Percentiles rank a stretch among this genome's conserved stretches.
These are phyloP conservation scores for Neocrepidodera transversa DNA, from an alignment of 2,888 invertebrate species.

Conservation along the genomic window DNA sequence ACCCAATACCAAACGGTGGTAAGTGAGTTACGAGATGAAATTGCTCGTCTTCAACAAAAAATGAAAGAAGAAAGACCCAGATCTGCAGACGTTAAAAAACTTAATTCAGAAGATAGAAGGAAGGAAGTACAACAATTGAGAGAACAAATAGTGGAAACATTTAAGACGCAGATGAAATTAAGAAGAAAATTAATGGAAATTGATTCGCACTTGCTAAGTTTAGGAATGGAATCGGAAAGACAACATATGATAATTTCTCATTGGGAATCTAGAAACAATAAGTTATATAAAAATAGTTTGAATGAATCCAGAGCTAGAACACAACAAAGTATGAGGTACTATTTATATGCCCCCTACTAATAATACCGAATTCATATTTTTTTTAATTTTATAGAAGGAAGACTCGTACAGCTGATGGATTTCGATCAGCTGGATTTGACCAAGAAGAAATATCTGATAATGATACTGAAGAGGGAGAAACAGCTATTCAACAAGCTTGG, in stretches of 20 bases:
- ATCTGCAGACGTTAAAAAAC: slow-evolving; percentile 60
- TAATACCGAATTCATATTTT: too few species aligned
- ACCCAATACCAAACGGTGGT: slow-evolving; percentile 85
- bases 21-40: slow-evolving; percentile 83
- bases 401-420: slow-evolving; percentile 52
- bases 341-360: too few species aligned
- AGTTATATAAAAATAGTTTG: slow-evolving; percentile 69
- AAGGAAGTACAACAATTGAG: slow-evolving; percentile 70
- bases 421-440: slow-evolving; percentile 57
- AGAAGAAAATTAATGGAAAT: slow-evolving; percentile 87
- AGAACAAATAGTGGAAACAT: slow-evolving; percentile 86
- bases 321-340: slow-evolving; percentile 69
- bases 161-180: slow-evolving; percentile 92
- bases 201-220: slow-evolving; percentile 85
- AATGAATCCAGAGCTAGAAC: slow-evolving; percentile 67
- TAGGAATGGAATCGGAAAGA: slow-evolving; percentile 87
- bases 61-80: slow-evolving; percentile 74
- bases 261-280: slow-evolving; percentile 85
- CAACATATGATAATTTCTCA: slow-evolving; percentile 89
- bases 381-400: slow-evolving; percentile 41
- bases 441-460: slow-evolving; percentile 51
- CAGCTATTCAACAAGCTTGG: slow-evolving; percentile 82
- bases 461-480: slow-evolving; percentile 66
- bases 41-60: slow-evolving; percentile 76
- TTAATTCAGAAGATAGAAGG: slow-evolving; percentile 53